Evolutionary conservation across 2,113 vertebrate genomes (phyloP).

Genomic region (Albula goreensis): DNA sequence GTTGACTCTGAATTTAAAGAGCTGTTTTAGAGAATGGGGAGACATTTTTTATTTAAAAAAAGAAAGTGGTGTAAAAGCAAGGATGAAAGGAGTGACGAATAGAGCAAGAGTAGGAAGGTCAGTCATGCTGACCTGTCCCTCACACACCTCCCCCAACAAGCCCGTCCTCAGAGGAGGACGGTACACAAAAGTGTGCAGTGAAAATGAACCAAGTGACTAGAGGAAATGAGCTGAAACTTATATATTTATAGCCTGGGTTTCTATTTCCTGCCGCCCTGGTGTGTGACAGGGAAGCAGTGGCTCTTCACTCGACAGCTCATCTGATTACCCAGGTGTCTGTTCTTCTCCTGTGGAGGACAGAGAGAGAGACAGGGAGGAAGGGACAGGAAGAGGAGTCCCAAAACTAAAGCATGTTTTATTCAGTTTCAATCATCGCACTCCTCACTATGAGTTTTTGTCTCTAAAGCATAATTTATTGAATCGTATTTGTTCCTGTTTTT

Average conservation of each 20-base stretch:
- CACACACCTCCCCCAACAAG: not conserved
- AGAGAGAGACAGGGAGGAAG: not conserved
- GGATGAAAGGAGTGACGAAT: too few relatives aligned
- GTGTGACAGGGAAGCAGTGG: not conserved
- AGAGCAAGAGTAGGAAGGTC: too few relatives aligned
- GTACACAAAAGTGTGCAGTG: not conserved
- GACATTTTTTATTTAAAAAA: not conserved
- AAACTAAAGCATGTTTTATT: not conserved
- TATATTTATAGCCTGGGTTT: not conserved
- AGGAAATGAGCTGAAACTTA: not conserved
- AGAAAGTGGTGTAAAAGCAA: not conserved
- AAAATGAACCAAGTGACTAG: not conserved
- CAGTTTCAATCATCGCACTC: not conserved
- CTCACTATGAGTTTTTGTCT: not conserved
- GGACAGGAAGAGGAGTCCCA: not conserved
- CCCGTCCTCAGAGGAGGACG: not conserved
- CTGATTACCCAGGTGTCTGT: not conserved
- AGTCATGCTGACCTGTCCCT: not conserved
- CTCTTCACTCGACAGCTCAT: not conserved
- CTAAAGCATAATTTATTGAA: not conserved
- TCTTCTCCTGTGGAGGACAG: not conserved
- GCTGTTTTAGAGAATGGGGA: not conserved
- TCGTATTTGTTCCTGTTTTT: not conserved
- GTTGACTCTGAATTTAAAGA: not conserved
- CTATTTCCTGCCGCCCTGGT: not conserved